Evolutionary conservation across 2,888 invertebrate species (phyloP), one percentile per base, ranked within the genome.

Genomic region (Ophioninae sp.): DNA sequence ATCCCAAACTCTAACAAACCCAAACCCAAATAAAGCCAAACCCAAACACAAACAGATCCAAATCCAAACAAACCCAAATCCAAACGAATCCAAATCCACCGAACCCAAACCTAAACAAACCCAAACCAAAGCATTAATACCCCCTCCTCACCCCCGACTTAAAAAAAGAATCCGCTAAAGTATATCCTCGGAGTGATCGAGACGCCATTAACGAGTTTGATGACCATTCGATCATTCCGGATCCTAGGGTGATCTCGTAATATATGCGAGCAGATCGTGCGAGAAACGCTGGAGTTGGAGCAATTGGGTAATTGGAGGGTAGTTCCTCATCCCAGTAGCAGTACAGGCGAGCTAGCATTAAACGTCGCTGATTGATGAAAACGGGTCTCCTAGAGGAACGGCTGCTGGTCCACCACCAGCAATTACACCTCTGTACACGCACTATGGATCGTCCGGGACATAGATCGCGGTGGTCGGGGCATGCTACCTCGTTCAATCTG

Each of bases 321-420:
- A 37, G 77, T 79, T 74, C 30, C 71, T 84, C 74, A 75, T 79
- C 65, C 81, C 69, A 75, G 63, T 73, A 39, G 74, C n/a, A 58
- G 56, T 41, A 74, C 71, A 81, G 69, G 85, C 81, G 85, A 81
- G 85, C 84, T 87, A 88, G 89, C 90, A 90, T 91, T 92, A 90
- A 92, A 88, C 90, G 88, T 85, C 86, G 85, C 91, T 91, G 92
- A 92, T 92, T 91, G 92, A 92, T 92, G 92, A 89, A 91, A 92
- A 91, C 90, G 88, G 89, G 88, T 85, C 80, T 91, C 88, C 90
- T 89, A 87, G 90, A 91, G 91, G 89, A 91, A 90, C 87, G 88
- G 87, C 87, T 87, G 85, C 85, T 90, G 88, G 87, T 87, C 88
- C 89, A 89, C 90, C 88, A 85, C 87, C 87, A 88, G 91, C 92